phyloP scores from a whole-genome alignment of 2,797 vertebrate species.

The Oreortyx pictus region DNA sequence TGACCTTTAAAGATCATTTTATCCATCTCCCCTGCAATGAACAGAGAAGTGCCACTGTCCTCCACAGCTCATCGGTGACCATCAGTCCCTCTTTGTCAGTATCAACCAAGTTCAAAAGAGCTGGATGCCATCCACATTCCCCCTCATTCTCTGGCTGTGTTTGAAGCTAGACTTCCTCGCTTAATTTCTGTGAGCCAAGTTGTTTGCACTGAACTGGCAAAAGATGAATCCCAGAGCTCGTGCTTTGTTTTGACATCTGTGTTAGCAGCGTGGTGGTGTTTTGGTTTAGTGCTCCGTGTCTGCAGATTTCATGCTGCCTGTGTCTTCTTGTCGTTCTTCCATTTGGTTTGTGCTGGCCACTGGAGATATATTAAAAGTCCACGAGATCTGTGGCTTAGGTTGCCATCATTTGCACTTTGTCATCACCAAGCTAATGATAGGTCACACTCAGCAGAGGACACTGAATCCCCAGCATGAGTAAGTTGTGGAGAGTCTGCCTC shows the following conservation, averaged over 20 bases:
- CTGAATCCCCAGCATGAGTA: fast-evolving
- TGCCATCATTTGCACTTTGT: background rate
- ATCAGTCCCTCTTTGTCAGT: background rate
- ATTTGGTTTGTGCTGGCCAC: background rate
- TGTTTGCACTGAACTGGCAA: conserved; percentile 57
- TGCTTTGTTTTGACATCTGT: conserved; percentile 45
- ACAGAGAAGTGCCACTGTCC: too few relatives aligned
- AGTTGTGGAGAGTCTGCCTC: fast-evolving
- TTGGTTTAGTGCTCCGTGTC: background rate
- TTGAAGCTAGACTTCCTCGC: conserved; percentile 25
- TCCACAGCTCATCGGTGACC: background rate
- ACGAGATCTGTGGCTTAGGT: background rate
- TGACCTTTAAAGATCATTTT: too few relatives aligned
- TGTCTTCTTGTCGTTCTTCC: background rate
- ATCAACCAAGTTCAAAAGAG: background rate
- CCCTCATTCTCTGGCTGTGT: background rate
- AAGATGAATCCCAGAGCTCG: conserved; percentile 50
- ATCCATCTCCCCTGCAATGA: too few relatives aligned
- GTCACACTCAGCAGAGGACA: background rate
- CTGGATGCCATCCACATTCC: conserved; percentile 37
- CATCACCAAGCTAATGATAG: background rate
- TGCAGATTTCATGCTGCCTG: background rate
- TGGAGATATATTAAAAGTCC: background rate
- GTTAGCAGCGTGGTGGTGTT: background rate
- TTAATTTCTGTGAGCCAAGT: conserved; percentile 35